Conservation (phyloP, 2,888 invertebrate genomes). For the Andricus quercusramuli region DNA sequence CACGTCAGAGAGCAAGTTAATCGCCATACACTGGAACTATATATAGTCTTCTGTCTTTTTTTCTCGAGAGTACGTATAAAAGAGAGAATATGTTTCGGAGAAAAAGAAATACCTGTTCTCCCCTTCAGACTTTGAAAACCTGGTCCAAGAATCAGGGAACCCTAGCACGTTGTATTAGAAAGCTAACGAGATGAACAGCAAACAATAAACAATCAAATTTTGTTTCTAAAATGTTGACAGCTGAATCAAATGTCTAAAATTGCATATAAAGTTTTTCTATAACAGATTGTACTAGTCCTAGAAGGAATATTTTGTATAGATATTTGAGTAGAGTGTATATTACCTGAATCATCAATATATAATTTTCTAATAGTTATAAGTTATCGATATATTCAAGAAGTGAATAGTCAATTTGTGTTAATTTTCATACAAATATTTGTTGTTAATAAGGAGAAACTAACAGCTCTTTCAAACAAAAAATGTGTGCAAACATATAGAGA, state of each 20-base stretch:
- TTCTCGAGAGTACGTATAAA: constrained; percentile 11
- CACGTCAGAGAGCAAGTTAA: constrained; percentile 20
- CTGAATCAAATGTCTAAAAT: constrained; percentile 10
- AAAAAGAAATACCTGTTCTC: constrained; percentile 37
- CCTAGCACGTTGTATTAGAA: constrained; percentile 24
- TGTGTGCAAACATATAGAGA: neutral
- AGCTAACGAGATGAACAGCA: constrained; percentile 29
- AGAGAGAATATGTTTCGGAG: constrained; percentile 21
- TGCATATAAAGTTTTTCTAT: neutral
- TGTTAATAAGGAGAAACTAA: neutral
- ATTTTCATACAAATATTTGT: neutral
- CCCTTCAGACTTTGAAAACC: constrained; percentile 29
- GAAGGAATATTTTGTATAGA: neutral
- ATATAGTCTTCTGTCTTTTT: neutral
- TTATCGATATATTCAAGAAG: neutral
- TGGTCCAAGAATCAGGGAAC: constrained; percentile 3
- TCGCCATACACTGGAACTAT: neutral
- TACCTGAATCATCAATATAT: neutral
- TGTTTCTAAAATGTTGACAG: constrained; percentile 27
- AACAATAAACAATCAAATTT: constrained; percentile 20
- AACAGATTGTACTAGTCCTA: too few species aligned
- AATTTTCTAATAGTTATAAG: neutral
- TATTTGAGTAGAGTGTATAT: neutral
- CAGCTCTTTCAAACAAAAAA: neutral
- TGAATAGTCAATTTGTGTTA: neutral